Evolutionary conservation across 2,888 invertebrate species (phyloP), one percentile per base, ranked within the genome.

Genomic region (Ellobium chinense): DNA sequence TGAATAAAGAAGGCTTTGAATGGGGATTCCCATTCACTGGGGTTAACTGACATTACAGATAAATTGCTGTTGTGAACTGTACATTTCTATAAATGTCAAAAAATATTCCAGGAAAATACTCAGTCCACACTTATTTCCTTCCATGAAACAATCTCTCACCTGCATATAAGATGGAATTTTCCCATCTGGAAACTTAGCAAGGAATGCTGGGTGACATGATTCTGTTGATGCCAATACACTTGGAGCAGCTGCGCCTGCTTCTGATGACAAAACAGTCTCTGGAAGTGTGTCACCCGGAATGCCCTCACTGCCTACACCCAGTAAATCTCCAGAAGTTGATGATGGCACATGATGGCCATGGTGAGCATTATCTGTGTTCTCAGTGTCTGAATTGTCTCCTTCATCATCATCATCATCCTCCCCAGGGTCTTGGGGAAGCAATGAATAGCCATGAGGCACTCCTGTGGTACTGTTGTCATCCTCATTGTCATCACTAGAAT

Each of bases 101-200:
- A n/a, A n/a, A n/a, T n/a, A n/a, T n/a, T n/a, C n/a, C n/a, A n/a
- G n/a, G n/a, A n/a, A n/a, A n/a, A n/a, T n/a, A n/a, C n/a, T n/a
- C n/a, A n/a, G n/a, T n/a, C n/a, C n/a, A n/a, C n/a, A n/a, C n/a
- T n/a, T n/a, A n/a, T n/a, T n/a, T n/a, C n/a, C n/a, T n/a, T n/a
- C n/a, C n/a, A n/a, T n/a, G n/a, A 21, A 60, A 24, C 24, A 24
- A 24, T 14, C 5, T 14, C 46, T 54, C 73, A 86, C 84, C 83
- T 85, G 83, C 80, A 86, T 78, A 68, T 86, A 84, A 1, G 83
- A 81, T 12, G 85, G 86, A 21, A 83, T 65, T 77, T 82, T 83
- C 36, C 82, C 82, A 78, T 80, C 74, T 56, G 81, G 80, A 70
- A 80, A 82, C 39, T 63, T 78, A 56, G 80, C 80, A 18, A 77